These are phyloP conservation scores for Agrotis puta DNA, from an alignment of 2,888 invertebrate species.

Conservation along the genomic window DNA sequence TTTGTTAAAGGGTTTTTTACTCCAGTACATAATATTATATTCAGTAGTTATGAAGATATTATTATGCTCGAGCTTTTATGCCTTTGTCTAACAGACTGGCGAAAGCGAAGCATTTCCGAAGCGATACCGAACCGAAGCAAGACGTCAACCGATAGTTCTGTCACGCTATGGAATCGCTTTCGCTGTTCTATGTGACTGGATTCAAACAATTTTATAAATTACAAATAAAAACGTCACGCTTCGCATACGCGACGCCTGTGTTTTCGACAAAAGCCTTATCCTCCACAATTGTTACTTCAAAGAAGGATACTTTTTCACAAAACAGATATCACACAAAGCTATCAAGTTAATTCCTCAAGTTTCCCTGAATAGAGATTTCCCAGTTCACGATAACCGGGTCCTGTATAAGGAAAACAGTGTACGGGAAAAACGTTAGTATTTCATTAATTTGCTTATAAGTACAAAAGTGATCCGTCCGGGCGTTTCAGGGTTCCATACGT, in stretches of 20 bases:
- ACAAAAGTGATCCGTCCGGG: constrained; percentile 64
- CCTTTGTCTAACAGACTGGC: too few relatives aligned
- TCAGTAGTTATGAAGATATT: not conserved
- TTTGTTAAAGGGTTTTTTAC: too few relatives aligned
- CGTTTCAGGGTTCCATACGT: constrained; percentile 46
- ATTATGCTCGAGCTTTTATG: not conserved
- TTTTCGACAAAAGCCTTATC: too few relatives aligned
- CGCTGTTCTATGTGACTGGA: too few relatives aligned
- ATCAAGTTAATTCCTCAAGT: constrained; percentile 51
- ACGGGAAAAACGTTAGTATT: constrained; percentile 69
- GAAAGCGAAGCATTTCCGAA: too few relatives aligned
- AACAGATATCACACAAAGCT: constrained; percentile 41
- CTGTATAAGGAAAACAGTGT: constrained; percentile 29
- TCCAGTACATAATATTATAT: too few relatives aligned
- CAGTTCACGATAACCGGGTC: constrained; percentile 41
- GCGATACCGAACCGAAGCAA: too few relatives aligned
- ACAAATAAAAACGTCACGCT: too few relatives aligned
- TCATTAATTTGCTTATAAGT: constrained; percentile 73
- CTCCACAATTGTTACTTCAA: constrained; percentile 23
- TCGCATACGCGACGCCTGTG: too few relatives aligned
- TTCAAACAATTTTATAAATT: too few relatives aligned
- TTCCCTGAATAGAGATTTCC: constrained; percentile 46
- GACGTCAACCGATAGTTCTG: too few relatives aligned
- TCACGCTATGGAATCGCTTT: too few relatives aligned
- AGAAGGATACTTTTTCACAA: constrained; percentile 21